Evolutionary conservation across 1,140 invertebrate species (phyloP), one percentile per base, ranked within the genome.

Genomic region (Oreohelix idahoensis): DNA sequence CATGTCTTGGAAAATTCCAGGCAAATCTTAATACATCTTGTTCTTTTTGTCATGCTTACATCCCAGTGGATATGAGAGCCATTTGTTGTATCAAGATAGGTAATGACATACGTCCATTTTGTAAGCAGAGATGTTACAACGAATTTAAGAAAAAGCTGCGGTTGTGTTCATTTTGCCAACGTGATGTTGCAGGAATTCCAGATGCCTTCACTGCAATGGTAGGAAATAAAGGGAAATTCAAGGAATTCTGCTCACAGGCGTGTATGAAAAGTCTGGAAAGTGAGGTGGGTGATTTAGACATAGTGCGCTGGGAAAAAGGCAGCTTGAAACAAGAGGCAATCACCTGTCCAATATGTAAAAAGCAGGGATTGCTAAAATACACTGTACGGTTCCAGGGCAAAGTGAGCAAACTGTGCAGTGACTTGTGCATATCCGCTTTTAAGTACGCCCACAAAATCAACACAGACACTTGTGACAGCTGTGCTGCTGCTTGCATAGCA

Each of bases 71-170:
- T 0, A 96, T 96, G 84, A 94, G 98, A 86, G 97, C 97, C 32
- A 98, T 98, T 91, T 98, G 97, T 92, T 98, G 97, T 92, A 96
- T 98, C 0, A 94, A 97, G 51, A 98, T 98, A 92, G 97, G 97
- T 0, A 96, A 96, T 84, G 96, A 98, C 88, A 96, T 98, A 49
- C 94, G 96, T 58, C 97, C 98, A 89, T 98, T 99, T 93, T 99
- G 97, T 92, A 96, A 96, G 81, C 95, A 96, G 15, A 93, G 92
- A 0, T 99, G 98, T 92, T 93, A 98, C 38, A 96, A 97, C 86
- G 95, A 96, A 85, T 98, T 96, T 88, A 98, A 98, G 90, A 97
- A 96, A 89, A 95, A 95, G 0, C 92, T 98, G 17, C 97, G 97
- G 92, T 96, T 97, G 5, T 99, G 98, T 92, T 96, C 95, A 84